Evolutionary conservation across 2,113 vertebrate genomes (phyloP).

Genomic region (Sclerurus mexicanus): DNA sequence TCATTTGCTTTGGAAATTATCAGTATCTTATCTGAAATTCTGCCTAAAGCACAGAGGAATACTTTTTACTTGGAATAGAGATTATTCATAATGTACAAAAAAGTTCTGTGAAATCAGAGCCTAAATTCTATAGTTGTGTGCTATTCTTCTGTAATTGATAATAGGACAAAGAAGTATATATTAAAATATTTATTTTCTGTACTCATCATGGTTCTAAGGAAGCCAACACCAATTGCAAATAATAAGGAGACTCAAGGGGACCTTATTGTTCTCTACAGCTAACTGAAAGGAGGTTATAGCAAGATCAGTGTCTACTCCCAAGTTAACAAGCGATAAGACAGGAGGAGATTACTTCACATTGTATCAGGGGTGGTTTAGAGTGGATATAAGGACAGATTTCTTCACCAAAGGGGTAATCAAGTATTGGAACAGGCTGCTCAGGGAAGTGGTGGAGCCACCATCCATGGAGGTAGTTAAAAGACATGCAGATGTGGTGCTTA

Average conservation of each 20-base stretch:
- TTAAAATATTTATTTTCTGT: not conserved
- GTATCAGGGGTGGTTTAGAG: not conserved
- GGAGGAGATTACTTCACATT: not conserved
- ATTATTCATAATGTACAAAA: not conserved
- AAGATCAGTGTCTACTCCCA: not conserved
- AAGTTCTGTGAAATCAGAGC: not conserved
- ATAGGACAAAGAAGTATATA: not conserved
- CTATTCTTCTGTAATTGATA: not conserved
- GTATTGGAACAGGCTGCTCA: not conserved
- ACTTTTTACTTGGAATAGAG: not conserved
- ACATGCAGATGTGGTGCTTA: not conserved
- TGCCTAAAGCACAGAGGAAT: not conserved
- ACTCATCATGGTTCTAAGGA: not conserved
- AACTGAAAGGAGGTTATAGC: not conserved
- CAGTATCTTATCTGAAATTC: not conserved
- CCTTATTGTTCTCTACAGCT: too few species aligned
- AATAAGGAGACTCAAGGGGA: not conserved
- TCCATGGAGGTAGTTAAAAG: not conserved
- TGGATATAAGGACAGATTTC: not conserved
- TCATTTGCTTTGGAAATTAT: not conserved
- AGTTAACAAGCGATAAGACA: not conserved
- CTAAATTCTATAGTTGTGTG: not conserved
- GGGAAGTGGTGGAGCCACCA: not conserved
- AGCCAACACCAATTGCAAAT: not conserved
- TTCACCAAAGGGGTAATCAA: not conserved